Base-by-base conservation (phyloP, 2,113 vertebrate species). In the Vicugna pacos region DNA sequence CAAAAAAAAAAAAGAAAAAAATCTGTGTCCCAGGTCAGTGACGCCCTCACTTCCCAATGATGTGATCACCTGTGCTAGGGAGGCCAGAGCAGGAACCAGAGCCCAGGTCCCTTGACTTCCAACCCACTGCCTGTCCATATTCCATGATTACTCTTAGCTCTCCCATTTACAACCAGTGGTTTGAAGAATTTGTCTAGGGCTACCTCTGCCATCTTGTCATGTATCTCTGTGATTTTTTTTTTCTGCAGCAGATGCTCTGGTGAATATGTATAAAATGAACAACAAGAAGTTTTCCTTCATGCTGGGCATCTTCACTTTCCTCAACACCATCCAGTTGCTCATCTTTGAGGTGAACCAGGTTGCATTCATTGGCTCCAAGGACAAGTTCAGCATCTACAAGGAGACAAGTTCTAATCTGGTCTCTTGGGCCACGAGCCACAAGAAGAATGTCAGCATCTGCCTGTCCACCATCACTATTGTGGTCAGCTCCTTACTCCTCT, bases 251-350 rank as follows among this genome's bases (percentile, higher is more conserved):
- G 14, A 30, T 1, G 0, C 7, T 19, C 42, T 8, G 22, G 58
- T 24, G 16, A 42, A 30, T 52, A 5, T 14, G 22, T 1, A 16
- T 4, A 30, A 56, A 28, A 96, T 98, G 95, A 79, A 89, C 5
- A 6, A 54, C 30, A 92, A 24, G 75, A 52, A 5, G 60, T 6
- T 84, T 5, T 58, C 81, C 46, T 0, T 54, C n/a, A 3, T 96
- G 30, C 87, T 19, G 22, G 96, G 97, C 60, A 69, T 97, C 38
- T 98, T 98, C 88, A 97, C 96, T 1, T 7, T 96, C 50, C 77
- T 98, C 50, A 94, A 85, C 42, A 98, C 95, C 77, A 65, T 97
- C 65, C 97, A 98, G 90, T 96, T 98, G 84, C 67, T 97, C 91
- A 97, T 98, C 92, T 92, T 98, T 17, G 96, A 98, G 7, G 5